Conservation (phyloP, 2,113 vertebrate genomes). For the Glaucomys volans region DNA sequence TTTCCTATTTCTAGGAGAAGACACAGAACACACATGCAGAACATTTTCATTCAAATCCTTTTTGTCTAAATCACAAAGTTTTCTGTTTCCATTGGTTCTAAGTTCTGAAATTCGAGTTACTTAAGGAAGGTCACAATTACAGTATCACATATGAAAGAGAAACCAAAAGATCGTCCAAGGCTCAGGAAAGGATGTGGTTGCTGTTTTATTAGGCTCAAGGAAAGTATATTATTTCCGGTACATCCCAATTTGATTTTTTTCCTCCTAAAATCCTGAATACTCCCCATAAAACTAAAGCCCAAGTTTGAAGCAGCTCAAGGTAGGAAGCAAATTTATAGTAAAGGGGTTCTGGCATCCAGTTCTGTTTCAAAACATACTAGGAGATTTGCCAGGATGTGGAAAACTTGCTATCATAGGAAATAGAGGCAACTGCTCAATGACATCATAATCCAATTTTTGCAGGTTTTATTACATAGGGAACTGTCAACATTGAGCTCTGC, state of each 20-base stretch:
- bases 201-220: not conserved
- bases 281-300: not conserved
- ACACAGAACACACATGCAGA: not conserved
- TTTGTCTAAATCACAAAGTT: not conserved
- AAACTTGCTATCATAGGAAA: constrained; percentile 56
- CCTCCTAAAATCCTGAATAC: not conserved
- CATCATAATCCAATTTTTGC: constrained; percentile 44
- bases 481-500: constrained; percentile 25
- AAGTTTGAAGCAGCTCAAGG: not conserved
- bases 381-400: not conserved
- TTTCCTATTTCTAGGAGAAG: not conserved
- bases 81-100: not conserved
- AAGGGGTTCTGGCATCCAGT: not conserved
- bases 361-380: not conserved
- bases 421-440: constrained; percentile 16
- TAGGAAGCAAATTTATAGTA: not conserved
- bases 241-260: not conserved
- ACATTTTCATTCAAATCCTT: not conserved
- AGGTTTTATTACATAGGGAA: constrained; percentile 21
- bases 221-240: not conserved
- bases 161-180: not conserved
- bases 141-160: not conserved
- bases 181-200: not conserved
- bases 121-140: not conserved
- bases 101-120: constrained; percentile 34